Evolutionary conservation across 2,113 vertebrate species (phyloP).

Genomic region (Halcyon malimbica): DNA sequence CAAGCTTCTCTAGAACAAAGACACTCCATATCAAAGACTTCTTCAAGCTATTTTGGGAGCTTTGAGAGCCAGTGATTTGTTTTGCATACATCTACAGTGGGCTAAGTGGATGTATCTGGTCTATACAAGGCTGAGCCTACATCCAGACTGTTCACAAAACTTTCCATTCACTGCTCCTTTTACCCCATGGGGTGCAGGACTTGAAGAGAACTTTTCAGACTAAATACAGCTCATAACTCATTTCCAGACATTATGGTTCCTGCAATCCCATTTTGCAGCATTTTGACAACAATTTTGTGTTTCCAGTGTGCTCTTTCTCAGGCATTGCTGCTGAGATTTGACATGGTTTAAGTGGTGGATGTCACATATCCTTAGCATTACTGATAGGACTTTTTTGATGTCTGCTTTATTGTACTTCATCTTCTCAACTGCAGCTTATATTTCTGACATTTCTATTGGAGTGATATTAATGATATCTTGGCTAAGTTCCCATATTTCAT

Average conservation of each 20-base stretch:
- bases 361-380: background rate
- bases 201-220: background rate
- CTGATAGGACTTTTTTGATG: background rate
- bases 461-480: background rate
- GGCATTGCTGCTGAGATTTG: background rate
- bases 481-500: background rate
- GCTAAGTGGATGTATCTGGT: background rate
- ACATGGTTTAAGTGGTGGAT: background rate
- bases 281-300: background rate
- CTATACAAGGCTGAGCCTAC: background rate
- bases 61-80: background rate
- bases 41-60: background rate
- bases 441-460: background rate
- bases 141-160: background rate
- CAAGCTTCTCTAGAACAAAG: background rate
- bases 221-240: background rate
- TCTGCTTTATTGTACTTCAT: background rate
- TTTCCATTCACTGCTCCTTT: background rate
- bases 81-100: background rate
- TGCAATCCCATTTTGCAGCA: background rate
- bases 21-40: background rate
- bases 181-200: background rate
- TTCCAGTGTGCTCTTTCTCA: background rate
- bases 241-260: background rate
- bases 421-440: background rate